Base-by-base conservation (phyloP, 23 tunicate species). In the Halocynthia roretzi region DNA sequence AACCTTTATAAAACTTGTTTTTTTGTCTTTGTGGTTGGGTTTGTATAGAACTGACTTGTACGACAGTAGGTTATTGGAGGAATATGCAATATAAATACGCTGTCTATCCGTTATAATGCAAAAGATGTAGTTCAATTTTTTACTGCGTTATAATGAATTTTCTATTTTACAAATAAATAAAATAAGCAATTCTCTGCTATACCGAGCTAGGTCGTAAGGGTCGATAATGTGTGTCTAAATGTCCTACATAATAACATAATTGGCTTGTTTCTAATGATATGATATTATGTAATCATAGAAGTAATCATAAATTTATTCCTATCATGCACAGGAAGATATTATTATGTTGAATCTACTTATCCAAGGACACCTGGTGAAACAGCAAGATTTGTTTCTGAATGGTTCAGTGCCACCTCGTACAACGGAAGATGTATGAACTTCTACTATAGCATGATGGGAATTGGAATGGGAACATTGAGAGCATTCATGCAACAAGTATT, bases 361-460 rank as follows among this genome's bases (percentile, higher is more conserved):
- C 70, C 54, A 10, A 50, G 70, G 6, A 51, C 12, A 12, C 20
- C 78, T 49, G 86, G 86, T 11, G 82, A 82, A 50, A 82, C 48
- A 11, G 93, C 93, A 8, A 44, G 82, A 11, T 81, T 75, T 56
- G 73, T 53, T 8, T 87, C 93, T 12, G 83, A 83, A 81, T 81
- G 75, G 79, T 88, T 88, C 61, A 7, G 51, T 5, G 49, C 68
- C 70, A 83, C 83, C 8, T 18, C 87, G 23, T 64, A 8, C 14
- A 77, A 56, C 63, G 82, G 81, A 6, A 67, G 82, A 9, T 90
- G 97, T 56, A 50, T 90, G 78, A 81, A 62, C 23, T 90, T 90
- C 66, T 90, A 81, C 69, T 90, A 85, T 67, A 86, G 84, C 75
- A 90, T 85, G 97, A 64, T 23, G 53, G 86, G 91, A 44, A 44